Evolutionary conservation across 2,797 vertebrate genomes (phyloP).

Genomic region (Netta rufina): DNA sequence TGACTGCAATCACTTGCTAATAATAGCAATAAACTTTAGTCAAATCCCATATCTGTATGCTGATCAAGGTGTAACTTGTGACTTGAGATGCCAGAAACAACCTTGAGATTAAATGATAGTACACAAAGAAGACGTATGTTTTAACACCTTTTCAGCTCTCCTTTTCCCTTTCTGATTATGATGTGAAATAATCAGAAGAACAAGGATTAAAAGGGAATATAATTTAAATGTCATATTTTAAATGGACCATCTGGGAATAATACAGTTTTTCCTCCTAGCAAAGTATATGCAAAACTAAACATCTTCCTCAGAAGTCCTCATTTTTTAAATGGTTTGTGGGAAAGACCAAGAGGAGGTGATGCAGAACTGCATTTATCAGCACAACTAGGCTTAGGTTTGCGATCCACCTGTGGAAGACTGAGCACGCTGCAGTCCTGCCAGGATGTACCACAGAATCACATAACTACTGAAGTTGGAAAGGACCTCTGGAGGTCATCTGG

Average conservation of each 20-base stretch:
- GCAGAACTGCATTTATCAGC: background rate
- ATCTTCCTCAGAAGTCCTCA: background rate
- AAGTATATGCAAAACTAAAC: background rate
- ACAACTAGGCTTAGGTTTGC: background rate
- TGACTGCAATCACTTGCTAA: conserved; percentile 64
- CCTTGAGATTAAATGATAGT: conserved; percentile 25
- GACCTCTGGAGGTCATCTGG: background rate
- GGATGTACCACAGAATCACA: background rate
- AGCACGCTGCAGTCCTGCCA: background rate
- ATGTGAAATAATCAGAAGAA: conserved; percentile 1
- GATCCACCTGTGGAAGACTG: background rate
- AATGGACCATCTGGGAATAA: background rate
- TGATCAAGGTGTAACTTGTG: conserved; percentile 39
- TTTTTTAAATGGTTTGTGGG: background rate
- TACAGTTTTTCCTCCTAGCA: background rate
- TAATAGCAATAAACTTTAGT: conserved; percentile 71
- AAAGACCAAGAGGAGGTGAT: background rate
- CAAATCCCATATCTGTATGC: conserved; percentile 47
- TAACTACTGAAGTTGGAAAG: background rate
- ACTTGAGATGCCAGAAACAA: conserved; percentile 42
- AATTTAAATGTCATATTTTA: conserved; percentile 27
- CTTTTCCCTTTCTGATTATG: background rate
- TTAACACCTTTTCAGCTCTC: background rate
- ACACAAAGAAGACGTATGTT: background rate
- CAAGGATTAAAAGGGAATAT: conserved; percentile 11